Evolutionary conservation across 2,888 invertebrate species (phyloP), one percentile per base, ranked within the genome.

Genomic region (Beris morrisii): DNA sequence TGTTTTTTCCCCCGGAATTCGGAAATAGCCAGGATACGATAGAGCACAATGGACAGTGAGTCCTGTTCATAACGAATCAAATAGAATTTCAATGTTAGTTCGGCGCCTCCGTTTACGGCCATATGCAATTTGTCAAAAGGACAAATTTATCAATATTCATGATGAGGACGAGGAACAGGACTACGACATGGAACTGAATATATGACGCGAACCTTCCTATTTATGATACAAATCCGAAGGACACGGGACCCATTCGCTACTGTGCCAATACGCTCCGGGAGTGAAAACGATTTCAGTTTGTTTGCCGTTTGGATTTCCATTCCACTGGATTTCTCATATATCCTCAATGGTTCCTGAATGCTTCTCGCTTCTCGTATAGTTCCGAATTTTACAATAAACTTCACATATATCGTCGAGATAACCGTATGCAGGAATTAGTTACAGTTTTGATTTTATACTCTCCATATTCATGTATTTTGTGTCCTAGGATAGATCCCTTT

Each of bases 71-170:
- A 38, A 7, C 58, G 22, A 58, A 58, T 58, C 58, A 58, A 58
- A 58, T 58, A 44, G 58, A 58, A 54, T 28, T 5, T 52, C 32
- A 9, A 9, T 31, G 54, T 15, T 15, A 12, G 38, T 6, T 43
- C 56, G 46, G 7, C 12, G 22, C n/a, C 22, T 45, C 30, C 12
- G 11, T 58, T 45, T 58, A 6, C 30, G 58, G 44, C 46, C 58
- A 58, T 46, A 58, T 45, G 22, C 58, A 46, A 58, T 58, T 58
- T 58, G 46, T 58, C 58, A 58, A 45, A 58, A 46, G 46, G 46
- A 58, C 58, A 28, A 58, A 58, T 58, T 58, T 58, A 58, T 58
- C 58, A 58, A 58, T 58, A 58, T 58, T 58, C 58, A 58, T 58
- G 58, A 45, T 58, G 30, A 15, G 7, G 15, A 28, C 7, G 52